phyloP scores from a whole-genome alignment of 2,113 vertebrate species.

The Eubucco bourcierii region DNA sequence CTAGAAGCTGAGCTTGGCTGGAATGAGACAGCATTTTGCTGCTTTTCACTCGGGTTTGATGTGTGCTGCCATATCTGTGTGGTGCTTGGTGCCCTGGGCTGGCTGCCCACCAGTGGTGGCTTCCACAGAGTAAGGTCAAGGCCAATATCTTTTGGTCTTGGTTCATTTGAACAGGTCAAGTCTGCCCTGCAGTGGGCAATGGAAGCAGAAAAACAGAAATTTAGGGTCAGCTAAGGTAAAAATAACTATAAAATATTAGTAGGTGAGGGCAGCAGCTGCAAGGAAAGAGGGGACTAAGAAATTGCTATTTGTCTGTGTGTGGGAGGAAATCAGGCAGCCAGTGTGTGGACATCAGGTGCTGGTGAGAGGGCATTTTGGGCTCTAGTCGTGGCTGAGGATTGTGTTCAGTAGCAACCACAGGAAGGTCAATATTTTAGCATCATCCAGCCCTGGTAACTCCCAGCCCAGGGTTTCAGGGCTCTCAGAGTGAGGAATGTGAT shows the following conservation, averaged over 20 bases:
- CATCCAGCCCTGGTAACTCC: background rate
- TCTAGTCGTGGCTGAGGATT: background rate
- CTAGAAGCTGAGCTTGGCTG: background rate
- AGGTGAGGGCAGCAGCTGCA: background rate
- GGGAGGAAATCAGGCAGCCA: background rate
- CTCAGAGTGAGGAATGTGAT: background rate
- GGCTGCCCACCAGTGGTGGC: background rate
- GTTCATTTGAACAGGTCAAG: background rate
- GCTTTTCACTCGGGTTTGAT: background rate
- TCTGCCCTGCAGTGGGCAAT: background rate
- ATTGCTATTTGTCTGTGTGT: background rate
- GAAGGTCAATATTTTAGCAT: background rate
- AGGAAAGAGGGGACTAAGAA: background rate
- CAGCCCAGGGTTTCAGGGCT: background rate
- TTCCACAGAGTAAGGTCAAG: background rate
- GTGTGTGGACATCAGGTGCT: background rate
- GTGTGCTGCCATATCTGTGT: background rate
- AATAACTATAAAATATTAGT: background rate
- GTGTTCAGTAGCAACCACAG: background rate
- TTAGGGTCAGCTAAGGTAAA: conserved; percentile 1
- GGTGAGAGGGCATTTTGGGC: background rate
- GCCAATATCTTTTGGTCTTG: background rate
- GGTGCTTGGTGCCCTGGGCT: background rate
- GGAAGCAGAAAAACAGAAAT: background rate
- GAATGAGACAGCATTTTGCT: background rate